Evolutionary conservation across 2,797 vertebrate species (phyloP), one percentile per base, ranked within the genome.

Genomic region (Orestias chungarensis): DNA sequence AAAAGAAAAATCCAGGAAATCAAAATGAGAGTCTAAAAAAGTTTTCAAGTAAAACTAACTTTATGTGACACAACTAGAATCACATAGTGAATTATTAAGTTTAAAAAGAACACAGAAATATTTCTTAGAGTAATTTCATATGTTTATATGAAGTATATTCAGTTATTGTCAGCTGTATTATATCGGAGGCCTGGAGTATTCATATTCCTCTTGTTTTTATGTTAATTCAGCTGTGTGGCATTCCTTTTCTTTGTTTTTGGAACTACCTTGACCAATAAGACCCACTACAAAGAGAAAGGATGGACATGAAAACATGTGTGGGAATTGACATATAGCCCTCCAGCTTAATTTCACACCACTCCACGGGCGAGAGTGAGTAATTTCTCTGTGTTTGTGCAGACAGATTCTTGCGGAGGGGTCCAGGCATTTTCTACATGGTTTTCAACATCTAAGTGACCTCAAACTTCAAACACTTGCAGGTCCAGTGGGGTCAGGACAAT

Each of bases 311-410:
- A 86, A 92, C 85, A 82, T 90, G 82, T 78, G 73, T 50, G 46
- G 75, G 84, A 86, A 80, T 93, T 93, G 90, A 86, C 84, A 76
- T 85, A 86, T 91, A n/a, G n/a, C 86, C 81, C 25, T 76, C 52
- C 18, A 80, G 86, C 80, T 85, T 91, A 74, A 91, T 90, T 91
- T 90, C 85, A 89, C 87, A 87, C 79, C 87, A 88, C 84, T 88
- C 72, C 12, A 43, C 75, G 68, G 75, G 81, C 67, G 31, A 82
- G 79, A 73, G 78, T 3, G 61, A 69, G 74, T 73, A 67, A 80
- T 86, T 90, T 88, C 50, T 33, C 66, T 78, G 67, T 88, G 87
- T 88, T 89, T 86, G 81, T 73, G 83, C n/a, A n/a, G 74, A 89
- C 82, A 71, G 84, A 93, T 89, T 89, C 84, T 73, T 88, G 70